Evolutionary conservation across 2,113 vertebrate species (phyloP).

Genomic region (Dromiciops gliroides): DNA sequence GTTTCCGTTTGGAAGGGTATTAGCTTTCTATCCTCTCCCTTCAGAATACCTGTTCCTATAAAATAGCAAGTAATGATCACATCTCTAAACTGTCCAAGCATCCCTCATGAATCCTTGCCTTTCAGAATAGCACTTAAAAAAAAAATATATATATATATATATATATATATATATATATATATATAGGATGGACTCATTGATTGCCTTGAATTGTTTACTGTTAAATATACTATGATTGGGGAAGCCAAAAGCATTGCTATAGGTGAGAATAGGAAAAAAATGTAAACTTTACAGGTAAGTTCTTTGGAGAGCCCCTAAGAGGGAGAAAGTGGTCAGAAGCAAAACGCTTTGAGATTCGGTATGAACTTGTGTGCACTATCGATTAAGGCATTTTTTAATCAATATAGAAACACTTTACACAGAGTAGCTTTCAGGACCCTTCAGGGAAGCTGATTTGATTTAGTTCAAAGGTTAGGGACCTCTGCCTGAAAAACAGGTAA

Average conservation of each 20-base stretch:
- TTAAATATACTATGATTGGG: conserved; percentile 31
- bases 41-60: background rate
- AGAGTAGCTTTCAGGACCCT: conserved; percentile 66
- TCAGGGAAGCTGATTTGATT: conserved; percentile 58
- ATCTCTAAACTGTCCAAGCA: background rate
- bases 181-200: background rate
- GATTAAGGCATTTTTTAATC: conserved; percentile 81
- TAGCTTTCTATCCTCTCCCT: background rate
- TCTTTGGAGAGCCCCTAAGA: conserved; percentile 66
- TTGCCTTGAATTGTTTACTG: conserved; percentile 4
- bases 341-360: conserved; percentile 68
- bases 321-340: conserved; percentile 53
- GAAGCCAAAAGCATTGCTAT: conserved; percentile 42
- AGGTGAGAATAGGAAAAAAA: conserved; percentile 33
- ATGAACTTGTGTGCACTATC: conserved; percentile 78
- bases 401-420: conserved; percentile 72
- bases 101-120: background rate
- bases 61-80: background rate
- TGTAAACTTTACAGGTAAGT: conserved; percentile 57
- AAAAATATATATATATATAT: no score
- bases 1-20: conserved; percentile 3
- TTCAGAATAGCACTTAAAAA: background rate
- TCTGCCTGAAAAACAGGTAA: conserved; percentile 24
- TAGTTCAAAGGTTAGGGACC: conserved; percentile 71
- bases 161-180: no score